Percentiles rank a stretch among this genome's conserved stretches.
Conservation (phyloP, 2,113 vertebrate genomes). For the Cyphomyrus plagiostoma region DNA sequence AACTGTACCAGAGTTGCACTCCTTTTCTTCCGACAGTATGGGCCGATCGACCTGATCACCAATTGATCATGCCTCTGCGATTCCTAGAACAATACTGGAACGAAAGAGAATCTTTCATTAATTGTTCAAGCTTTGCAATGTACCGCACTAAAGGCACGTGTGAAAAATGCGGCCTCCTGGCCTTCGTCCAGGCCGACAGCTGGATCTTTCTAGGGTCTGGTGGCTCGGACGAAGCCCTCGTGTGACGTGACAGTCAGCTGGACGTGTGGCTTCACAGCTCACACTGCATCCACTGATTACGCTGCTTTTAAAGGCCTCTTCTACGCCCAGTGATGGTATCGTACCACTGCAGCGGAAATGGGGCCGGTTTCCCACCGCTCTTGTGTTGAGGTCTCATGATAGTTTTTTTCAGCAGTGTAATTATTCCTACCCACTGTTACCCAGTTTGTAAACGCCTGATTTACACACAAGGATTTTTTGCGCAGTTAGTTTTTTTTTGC, state of each 20-base stretch:
- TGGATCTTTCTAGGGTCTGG: background rate
- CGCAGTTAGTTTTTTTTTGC: background rate
- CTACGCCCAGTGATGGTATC: background rate
- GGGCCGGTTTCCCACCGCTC: background rate
- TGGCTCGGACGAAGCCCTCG: background rate
- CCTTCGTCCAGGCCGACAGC: background rate
- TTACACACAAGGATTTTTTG: slow-evolving; percentile 1
- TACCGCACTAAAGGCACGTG: background rate
- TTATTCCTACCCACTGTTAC: background rate
- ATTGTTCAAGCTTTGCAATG: background rate
- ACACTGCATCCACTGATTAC: background rate
- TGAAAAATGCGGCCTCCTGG: background rate
- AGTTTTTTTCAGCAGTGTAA: background rate
- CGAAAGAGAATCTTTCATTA: background rate
- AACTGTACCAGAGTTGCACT: background rate
- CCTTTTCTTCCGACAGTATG: background rate
- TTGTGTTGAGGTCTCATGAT: background rate
- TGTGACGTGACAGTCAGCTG: background rate
- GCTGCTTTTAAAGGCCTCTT: background rate
- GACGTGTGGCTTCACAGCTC: background rate
- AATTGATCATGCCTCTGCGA: background rate
- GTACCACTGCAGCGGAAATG: background rate
- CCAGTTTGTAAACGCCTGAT: background rate
- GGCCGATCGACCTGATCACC: background rate
- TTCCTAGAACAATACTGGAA: background rate